Conservation (phyloP, 2,888 invertebrate genomes). For the Chloroclysta siterata region DNA sequence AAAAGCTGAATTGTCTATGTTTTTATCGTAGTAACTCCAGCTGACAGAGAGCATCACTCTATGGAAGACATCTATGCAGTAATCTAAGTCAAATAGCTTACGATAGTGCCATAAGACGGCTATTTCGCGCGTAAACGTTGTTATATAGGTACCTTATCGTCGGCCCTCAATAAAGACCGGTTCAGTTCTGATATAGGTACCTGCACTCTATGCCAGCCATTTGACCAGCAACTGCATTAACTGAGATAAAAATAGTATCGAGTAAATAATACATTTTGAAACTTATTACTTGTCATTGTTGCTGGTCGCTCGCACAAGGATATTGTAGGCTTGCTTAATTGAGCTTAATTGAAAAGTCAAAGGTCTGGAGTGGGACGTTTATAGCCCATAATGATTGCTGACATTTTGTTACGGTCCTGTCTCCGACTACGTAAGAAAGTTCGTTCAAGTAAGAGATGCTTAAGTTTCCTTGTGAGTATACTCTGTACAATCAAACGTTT, state of each 20-base stretch:
- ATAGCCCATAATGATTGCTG: constrained; percentile 49
- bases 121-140: constrained; percentile 47
- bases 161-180: constrained; percentile 57
- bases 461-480: not conserved
- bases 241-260: constrained; percentile 53
- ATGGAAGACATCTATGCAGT: constrained; percentile 3
- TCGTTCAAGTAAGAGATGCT: constrained; percentile 19
- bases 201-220: constrained; percentile 57
- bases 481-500: not conserved
- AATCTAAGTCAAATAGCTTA: constrained; percentile 10
- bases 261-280: constrained; percentile 43
- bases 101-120: constrained; percentile 33
- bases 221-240: constrained; percentile 48
- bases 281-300: constrained; percentile 44
- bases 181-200: constrained; percentile 57
- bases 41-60: not conserved
- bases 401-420: constrained; percentile 48
- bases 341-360: constrained; percentile 65
- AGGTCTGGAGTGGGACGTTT: constrained; percentile 49
- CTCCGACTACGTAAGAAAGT: constrained; percentile 37
- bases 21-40: not conserved
- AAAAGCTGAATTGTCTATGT: not conserved
- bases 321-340: constrained; percentile 54
- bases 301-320: constrained; percentile 53
- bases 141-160: constrained; percentile 44